These are phyloP conservation scores for Poeciliopsis infans DNA, from an alignment of 2,797 vertebrate species.

Conservation along the genomic window DNA sequence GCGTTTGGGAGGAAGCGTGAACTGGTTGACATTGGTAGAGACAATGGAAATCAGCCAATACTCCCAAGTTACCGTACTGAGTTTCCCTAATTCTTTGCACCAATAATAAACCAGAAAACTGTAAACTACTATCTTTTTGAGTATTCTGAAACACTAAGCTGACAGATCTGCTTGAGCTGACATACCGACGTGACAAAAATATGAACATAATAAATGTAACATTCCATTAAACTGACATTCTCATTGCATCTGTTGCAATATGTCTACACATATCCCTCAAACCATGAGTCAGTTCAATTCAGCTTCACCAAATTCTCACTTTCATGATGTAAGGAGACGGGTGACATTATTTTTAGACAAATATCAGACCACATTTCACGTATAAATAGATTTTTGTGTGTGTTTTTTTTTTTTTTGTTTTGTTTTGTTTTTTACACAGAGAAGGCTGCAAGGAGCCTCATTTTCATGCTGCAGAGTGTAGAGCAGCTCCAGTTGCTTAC, in stretches of 20 bases:
- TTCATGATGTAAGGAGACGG: neutral
- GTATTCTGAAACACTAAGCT: neutral
- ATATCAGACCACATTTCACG: neutral
- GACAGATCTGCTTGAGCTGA: neutral
- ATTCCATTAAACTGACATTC: neutral
- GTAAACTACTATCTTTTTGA: neutral
- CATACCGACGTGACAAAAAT: neutral
- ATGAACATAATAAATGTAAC: neutral
- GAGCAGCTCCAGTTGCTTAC: slow-evolving; percentile 43
- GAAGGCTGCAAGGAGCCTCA: neutral
- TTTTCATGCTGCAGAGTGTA: slow-evolving; percentile 2
- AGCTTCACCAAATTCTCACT: slow-evolving; percentile 1
- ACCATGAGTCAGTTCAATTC: neutral
- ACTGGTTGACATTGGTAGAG: neutral
- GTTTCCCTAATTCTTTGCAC: neutral
- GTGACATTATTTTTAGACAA: neutral
- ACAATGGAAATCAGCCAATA: neutral
- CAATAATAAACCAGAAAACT: neutral
- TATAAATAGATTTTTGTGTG: neutral
- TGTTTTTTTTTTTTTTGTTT: neutral
- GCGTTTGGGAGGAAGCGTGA: neutral
- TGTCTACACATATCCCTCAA: neutral
- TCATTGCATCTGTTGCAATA: neutral
- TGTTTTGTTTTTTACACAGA: neutral
- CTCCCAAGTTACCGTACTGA: neutral